Evolutionary conservation across 2,113 vertebrate species (phyloP).

Genomic region (rat (Rattus norvegicus)): GRCr8 NC_086031.1:84551001-84551500

Average conservation of each 20-base stretch:
- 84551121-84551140: constrained; percentile 33
- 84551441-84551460: background rate
- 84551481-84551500: background rate
- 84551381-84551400: background rate
- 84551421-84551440: background rate
- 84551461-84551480: background rate
- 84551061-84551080: constrained; percentile 57
- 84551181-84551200: constrained; percentile 54
- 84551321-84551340: background rate
- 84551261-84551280: background rate
- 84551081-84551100: background rate
- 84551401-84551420: background rate
- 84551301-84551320: background rate
- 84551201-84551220: constrained; percentile 42
- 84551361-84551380: background rate
- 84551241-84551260: background rate
- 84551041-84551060: constrained; percentile 61
- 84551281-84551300: background rate
- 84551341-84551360: background rate
- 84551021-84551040: constrained; percentile 41
- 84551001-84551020: constrained; percentile 55
- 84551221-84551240: constrained; percentile 7
- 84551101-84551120: constrained; percentile 16
- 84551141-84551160: constrained; percentile 54
- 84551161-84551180: constrained; percentile 70